Base-by-base conservation (phyloP, 2,888 invertebrate genomes). In the Stenichneumon culpator region DNA sequence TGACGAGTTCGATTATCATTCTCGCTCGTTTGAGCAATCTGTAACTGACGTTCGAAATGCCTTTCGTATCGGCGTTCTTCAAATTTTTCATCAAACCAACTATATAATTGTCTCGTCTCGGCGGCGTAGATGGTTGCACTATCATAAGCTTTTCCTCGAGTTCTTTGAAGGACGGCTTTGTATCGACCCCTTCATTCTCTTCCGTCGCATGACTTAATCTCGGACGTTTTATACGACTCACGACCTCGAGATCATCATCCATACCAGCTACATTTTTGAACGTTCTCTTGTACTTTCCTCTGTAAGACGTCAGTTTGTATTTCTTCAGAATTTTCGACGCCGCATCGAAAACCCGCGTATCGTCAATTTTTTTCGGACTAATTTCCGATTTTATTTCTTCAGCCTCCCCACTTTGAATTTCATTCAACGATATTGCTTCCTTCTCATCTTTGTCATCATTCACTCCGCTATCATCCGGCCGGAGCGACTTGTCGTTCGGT, bases 1-100 rank as follows among this genome's bases (percentile, higher is more conserved):
- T 95, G 0, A 97, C 94, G 9, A 95, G 93, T 82, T 96, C 95
- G 19, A 97, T 94, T 82, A 97, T 95, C 79, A 96, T 93, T 89
- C 96, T 95, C n/a, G 96, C 95, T 75, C 97, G 94, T 63, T 94
- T 93, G 11, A 95, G 83, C 47, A 95, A 91, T 86, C 95, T 92
- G 54, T 95, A 94, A 0, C 95, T 95, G 7, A 94, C 89, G 84
- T 87, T 92, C 11, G 91, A 87, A 0, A 86, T 84, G 68, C 86
- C 89, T 72, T 88, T 90, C 16, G 77, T 82, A 36, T 91, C 87
- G 11, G 82, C 79, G 39, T 89, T 89, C 14, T 91, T 80, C 3
- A 92, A 78, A 60, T 92, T 90, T 75, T 93, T 92, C 87, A 93
- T 90, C 54, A 93, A 91, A 52, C 93, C 92, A 72, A 90, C 89